Evolutionary conservation across 2,113 vertebrate species (phyloP).

Genomic region (Alethe castanea): DNA sequence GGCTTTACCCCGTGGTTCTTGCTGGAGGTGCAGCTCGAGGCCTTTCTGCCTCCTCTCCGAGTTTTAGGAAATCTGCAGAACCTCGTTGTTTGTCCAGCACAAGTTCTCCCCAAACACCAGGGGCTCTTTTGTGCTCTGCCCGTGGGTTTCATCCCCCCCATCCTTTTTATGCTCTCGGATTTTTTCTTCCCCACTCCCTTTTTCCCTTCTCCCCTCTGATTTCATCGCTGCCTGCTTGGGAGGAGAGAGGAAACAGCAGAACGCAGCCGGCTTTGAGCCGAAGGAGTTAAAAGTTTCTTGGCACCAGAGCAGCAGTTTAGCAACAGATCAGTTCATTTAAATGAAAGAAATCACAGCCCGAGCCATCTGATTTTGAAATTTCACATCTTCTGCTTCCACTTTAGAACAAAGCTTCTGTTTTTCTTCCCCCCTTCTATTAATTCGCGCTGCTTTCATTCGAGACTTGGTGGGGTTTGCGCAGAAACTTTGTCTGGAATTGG

Average conservation of each 20-base stretch:
- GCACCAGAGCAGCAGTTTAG: constrained; percentile 71
- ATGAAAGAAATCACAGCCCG: constrained; percentile 77
- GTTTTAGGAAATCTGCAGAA: not conserved
- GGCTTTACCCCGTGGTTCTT: not conserved
- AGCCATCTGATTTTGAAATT: constrained; percentile 71
- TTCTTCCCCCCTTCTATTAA: not conserved
- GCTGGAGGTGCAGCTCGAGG: not conserved
- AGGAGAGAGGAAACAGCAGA: not conserved
- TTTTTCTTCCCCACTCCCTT: not conserved
- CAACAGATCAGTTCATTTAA: constrained; percentile 82
- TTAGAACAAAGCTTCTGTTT: constrained; percentile 51
- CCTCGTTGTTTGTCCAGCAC: not conserved
- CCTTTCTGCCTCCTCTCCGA: constrained; percentile 18
- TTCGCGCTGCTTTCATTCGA: not conserved
- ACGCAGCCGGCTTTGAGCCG: not conserved
- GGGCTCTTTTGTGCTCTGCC: constrained; percentile 28
- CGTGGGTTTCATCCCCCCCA: not conserved
- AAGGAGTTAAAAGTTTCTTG: constrained; percentile 74
- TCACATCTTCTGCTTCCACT: constrained; percentile 44
- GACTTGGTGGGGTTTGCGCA: not conserved
- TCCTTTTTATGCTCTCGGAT: not conserved
- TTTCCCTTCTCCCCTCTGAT: constrained; percentile 42
- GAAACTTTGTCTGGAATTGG: not conserved
- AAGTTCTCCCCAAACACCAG: not conserved
- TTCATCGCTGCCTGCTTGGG: not conserved